Conservation (phyloP, 2,113 vertebrate species). For the Chamaetylas fuelleborni region DNA sequence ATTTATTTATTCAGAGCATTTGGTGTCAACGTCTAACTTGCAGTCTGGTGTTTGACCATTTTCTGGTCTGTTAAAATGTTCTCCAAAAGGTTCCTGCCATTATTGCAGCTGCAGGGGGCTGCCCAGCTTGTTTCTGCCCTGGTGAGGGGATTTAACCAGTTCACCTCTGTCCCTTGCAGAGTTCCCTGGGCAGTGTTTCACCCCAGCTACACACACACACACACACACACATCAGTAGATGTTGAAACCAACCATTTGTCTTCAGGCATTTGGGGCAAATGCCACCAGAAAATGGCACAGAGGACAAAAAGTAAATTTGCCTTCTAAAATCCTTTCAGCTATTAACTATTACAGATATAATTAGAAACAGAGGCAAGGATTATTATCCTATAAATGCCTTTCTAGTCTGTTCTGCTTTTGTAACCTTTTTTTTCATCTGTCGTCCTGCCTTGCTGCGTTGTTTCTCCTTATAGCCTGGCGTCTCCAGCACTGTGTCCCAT, state of each 20-base stretch:
- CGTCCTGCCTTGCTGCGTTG: neutral
- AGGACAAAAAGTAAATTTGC: constrained; percentile 22
- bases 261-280: neutral
- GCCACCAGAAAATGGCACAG: neutral
- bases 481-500: neutral
- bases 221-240: rapidly evolving
- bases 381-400: constrained; percentile 49
- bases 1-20: neutral
- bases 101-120: neutral
- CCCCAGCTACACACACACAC: neutral
- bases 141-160: neutral
- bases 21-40: neutral
- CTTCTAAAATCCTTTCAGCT: constrained; percentile 32
- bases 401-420: constrained; percentile 47
- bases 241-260: neutral
- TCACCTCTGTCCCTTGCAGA: neutral
- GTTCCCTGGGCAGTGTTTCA: neutral
- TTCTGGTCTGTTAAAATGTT: neutral
- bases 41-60: neutral
- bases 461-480: constrained; percentile 17
- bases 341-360: constrained; percentile 52
- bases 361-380: constrained; percentile 36
- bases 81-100: neutral
- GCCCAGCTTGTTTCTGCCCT: neutral
- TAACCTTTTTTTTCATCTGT: constrained; percentile 34